phyloP scores from a whole-genome alignment of 2,797 vertebrate species.

The Uromys caudimaculatus region DNA sequence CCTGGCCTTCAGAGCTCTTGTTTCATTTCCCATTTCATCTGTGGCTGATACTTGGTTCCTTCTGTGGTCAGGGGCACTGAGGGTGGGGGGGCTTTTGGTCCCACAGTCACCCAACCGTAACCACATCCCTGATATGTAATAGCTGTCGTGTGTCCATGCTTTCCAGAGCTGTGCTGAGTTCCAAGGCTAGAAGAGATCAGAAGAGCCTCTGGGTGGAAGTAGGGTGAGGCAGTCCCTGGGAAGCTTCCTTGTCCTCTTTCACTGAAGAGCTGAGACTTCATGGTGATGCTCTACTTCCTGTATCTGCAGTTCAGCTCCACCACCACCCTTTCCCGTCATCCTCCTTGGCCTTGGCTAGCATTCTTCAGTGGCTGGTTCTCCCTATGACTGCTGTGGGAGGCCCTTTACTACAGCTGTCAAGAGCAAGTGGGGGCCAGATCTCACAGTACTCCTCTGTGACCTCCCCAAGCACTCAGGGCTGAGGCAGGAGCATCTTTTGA shows the following conservation, averaged over 20 bases:
- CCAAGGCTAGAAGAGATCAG: background rate
- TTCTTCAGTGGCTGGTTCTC: background rate
- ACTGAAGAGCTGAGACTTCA: background rate
- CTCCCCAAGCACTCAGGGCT: background rate
- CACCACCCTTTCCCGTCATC: rapidly evolving
- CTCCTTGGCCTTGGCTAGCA: background rate
- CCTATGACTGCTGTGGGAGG: background rate
- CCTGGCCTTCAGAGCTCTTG: background rate
- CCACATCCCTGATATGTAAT: background rate
- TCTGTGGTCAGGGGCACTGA: background rate
- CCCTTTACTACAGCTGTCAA: background rate
- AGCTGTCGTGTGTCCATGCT: background rate
- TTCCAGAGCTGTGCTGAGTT: background rate
- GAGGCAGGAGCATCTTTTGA: background rate
- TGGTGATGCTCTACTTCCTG: constrained; percentile 38
- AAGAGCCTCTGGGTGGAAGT: background rate
- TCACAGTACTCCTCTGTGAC: too few relatives aligned
- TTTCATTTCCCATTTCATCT: background rate
- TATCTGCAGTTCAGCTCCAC: background rate
- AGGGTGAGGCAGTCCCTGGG: background rate
- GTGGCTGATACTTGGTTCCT: background rate
- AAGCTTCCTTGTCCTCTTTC: constrained; percentile 25
- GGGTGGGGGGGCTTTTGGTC: too few relatives aligned
- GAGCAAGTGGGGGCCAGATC: background rate
- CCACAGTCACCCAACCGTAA: background rate